Conservation (phyloP, 2,113 vertebrate species). For the Microcebus tavaratra region DNA sequence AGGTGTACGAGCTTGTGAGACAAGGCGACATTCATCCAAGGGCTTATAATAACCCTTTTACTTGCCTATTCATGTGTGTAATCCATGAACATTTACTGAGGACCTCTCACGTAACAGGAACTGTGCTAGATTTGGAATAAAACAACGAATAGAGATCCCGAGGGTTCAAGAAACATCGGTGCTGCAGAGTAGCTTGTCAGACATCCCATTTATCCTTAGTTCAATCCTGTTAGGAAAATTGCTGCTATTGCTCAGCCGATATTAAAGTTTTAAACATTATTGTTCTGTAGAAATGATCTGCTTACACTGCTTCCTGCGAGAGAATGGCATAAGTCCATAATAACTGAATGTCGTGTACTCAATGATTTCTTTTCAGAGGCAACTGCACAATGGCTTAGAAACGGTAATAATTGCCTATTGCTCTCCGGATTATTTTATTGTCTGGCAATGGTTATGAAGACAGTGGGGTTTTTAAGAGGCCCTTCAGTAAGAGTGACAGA, state of each 20-base stretch:
- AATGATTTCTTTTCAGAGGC: slow-evolving; percentile 49
- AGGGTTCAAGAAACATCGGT: background rate
- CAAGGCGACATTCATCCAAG: background rate
- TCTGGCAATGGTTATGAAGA: slow-evolving; percentile 70
- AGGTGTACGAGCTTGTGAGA: background rate
- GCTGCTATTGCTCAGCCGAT: slow-evolving; percentile 38
- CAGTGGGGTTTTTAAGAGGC: slow-evolving; percentile 61
- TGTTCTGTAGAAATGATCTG: slow-evolving; percentile 60
- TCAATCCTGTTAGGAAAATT: slow-evolving; percentile 66
- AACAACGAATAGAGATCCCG: background rate
- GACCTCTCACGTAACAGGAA: background rate
- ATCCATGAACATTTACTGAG: background rate
- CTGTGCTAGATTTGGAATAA: slow-evolving; percentile 3
- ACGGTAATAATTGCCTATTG: slow-evolving; percentile 72
- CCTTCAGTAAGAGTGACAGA: slow-evolving; percentile 67
- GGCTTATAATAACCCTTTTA: background rate
- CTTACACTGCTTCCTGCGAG: slow-evolving; percentile 53
- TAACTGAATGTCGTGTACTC: slow-evolving; percentile 41
- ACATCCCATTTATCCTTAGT: slow-evolving; percentile 30
- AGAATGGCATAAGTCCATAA: slow-evolving; percentile 34
- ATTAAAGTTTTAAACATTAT: slow-evolving; percentile 68
- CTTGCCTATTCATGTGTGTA: background rate
- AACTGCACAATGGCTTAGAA: slow-evolving; percentile 73
- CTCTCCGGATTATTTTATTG: slow-evolving; percentile 70
- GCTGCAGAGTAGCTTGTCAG: slow-evolving; percentile 23